phyloP scores from a whole-genome alignment of 2,113 vertebrate species.

The Antechinus flavipes region DNA sequence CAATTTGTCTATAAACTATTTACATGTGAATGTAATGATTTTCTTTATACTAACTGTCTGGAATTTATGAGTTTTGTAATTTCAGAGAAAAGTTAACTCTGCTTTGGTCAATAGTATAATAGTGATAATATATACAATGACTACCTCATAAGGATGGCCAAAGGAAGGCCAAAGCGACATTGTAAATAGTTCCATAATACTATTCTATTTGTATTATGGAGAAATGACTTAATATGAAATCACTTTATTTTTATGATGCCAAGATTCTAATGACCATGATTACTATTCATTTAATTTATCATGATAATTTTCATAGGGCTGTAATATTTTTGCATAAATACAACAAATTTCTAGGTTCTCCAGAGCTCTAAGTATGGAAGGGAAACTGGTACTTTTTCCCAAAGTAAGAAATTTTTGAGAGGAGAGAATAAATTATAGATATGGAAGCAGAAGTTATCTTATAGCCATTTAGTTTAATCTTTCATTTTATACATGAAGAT shows the following conservation, averaged over 20 bases:
- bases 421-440: not conserved
- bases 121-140: not conserved
- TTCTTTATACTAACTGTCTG: not conserved
- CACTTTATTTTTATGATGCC: not conserved
- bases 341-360: not conserved
- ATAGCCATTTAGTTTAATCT: not conserved
- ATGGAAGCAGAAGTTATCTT: not conserved
- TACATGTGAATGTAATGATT: not conserved
- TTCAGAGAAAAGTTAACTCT: not conserved
- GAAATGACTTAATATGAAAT: not conserved
- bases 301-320: not conserved
- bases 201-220: not conserved
- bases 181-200: not conserved
- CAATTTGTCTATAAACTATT: not conserved
- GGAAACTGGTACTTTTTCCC: not conserved
- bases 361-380: not conserved
- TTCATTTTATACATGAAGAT: not conserved
- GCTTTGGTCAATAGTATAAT: not conserved
- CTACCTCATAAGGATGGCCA: not conserved
- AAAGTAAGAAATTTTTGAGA: not conserved
- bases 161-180: not conserved
- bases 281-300: not conserved
- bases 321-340: not conserved
- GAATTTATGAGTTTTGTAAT: conserved; percentile 8
- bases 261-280: not conserved